Evolutionary conservation across 2,797 vertebrate genomes (phyloP).

Genomic region (Sebastolobus altivelis): DNA sequence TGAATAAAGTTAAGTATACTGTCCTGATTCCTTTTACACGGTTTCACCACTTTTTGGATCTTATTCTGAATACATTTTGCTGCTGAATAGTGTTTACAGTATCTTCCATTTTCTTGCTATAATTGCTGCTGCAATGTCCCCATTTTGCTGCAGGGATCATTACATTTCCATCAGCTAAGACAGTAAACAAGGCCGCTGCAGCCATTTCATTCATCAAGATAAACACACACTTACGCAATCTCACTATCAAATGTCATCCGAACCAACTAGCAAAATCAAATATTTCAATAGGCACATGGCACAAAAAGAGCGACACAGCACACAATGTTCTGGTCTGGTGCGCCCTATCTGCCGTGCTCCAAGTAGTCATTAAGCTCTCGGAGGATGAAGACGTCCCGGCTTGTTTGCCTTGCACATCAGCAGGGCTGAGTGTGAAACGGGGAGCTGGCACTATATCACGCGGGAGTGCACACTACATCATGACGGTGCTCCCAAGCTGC

Average conservation of each 20-base stretch:
- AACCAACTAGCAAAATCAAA: conserved; percentile 46
- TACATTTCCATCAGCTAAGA: conserved; percentile 69
- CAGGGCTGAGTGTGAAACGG: conserved; percentile 48
- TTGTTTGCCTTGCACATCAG: conserved; percentile 68
- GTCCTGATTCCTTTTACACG: conserved; percentile 28
- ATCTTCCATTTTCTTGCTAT: conserved; percentile 43
- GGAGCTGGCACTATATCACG: conserved; percentile 61
- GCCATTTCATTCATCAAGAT: conserved; percentile 57
- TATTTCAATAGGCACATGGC: conserved; percentile 33
- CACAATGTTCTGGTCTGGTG: conserved; percentile 31
- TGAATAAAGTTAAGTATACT: conserved; percentile 33
- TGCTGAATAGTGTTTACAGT: conserved; percentile 50
- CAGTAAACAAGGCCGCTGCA: conserved; percentile 62
- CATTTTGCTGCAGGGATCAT: conserved; percentile 64
- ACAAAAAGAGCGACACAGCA: conserved; percentile 34
- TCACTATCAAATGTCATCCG: conserved; percentile 50
- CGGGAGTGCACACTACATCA: conserved; percentile 69
- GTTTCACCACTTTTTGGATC: conserved; percentile 29
- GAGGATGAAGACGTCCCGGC: conserved; percentile 67
- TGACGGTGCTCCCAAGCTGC: conserved; percentile 63
- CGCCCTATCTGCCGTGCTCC: conserved; percentile 45
- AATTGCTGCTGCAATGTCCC: conserved; percentile 59
- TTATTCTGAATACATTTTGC: conserved; percentile 41
- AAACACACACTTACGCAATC: conserved; percentile 26
- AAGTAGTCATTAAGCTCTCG: conserved; percentile 65